These are phyloP conservation scores for Stichodactyla mertensii DNA, from an alignment of 64 coral and sea anemone genomes.

Conservation along the genomic window DNA sequence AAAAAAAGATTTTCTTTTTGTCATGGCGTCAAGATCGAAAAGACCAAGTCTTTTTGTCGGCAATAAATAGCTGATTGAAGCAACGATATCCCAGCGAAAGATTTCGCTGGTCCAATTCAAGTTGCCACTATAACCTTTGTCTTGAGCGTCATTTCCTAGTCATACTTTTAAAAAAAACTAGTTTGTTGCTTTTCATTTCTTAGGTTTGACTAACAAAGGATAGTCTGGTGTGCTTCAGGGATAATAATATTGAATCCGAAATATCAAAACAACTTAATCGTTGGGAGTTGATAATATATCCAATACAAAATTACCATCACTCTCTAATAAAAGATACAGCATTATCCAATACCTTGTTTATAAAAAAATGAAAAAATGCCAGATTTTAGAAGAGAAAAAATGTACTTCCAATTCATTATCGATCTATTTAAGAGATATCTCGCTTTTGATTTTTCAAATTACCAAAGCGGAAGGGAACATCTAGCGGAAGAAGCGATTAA, in stretches of 20 bases:
- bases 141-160: too few relatives aligned
- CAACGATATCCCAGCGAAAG: too few relatives aligned
- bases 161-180: too few relatives aligned
- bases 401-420: not conserved
- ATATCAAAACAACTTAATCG: not conserved
- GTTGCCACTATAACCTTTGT: too few relatives aligned
- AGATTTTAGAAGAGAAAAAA: not conserved
- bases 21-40: too few relatives aligned
- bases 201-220: too few relatives aligned
- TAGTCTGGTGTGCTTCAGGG: too few relatives aligned
- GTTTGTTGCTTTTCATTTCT: too few relatives aligned
- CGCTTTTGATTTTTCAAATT: not conserved
- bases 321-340: not conserved
- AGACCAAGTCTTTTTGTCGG: too few relatives aligned
- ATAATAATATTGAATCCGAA: not conserved
- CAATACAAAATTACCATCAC: not conserved
- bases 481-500: not conserved
- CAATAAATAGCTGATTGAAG: too few relatives aligned
- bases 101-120: too few relatives aligned
- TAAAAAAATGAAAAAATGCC: not conserved
- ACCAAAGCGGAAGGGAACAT: constrained; percentile 1
- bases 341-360: not conserved
- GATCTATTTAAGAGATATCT: not conserved
- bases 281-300: not conserved
- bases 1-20: too few relatives aligned